phyloP scores from a whole-genome alignment of 2,113 vertebrate species.

The Egretta garzetta region DNA sequence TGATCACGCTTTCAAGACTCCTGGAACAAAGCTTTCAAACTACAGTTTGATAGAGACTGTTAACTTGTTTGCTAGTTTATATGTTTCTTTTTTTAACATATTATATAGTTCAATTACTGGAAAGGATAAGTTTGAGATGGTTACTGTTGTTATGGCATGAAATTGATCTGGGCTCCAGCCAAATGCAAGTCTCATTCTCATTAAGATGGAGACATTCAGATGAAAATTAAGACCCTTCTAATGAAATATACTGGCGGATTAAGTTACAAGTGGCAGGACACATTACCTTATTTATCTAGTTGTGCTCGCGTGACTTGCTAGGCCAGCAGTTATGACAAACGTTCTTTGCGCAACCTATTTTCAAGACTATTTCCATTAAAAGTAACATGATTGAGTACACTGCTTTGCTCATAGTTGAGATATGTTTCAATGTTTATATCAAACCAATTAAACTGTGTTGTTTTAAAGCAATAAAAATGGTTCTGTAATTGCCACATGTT shows the following conservation, averaged over 20 bases:
- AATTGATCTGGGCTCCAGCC: constrained; percentile 64
- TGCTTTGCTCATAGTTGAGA: constrained; percentile 39
- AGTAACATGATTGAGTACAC: constrained; percentile 54
- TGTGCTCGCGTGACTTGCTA: constrained; percentile 42
- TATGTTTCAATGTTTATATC: constrained; percentile 57
- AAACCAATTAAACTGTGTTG: constrained; percentile 25
- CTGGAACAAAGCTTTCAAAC: background rate
- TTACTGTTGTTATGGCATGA: constrained; percentile 62
- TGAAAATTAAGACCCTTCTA: constrained; percentile 66
- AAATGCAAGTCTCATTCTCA: constrained; percentile 44
- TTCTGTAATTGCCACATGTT: constrained; percentile 46
- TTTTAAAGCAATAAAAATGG: constrained; percentile 53
- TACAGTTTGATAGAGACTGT: background rate
- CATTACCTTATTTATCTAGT: constrained; percentile 58
- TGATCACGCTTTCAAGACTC: background rate
- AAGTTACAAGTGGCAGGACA: constrained; percentile 69
- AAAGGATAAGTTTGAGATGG: constrained; percentile 39
- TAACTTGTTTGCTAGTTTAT: background rate
- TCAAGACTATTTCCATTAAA: constrained; percentile 68
- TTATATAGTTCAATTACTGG: constrained; percentile 1
- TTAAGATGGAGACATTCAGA: constrained; percentile 32
- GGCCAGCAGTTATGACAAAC: constrained; percentile 47
- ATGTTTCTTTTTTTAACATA: background rate
- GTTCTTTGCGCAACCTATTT: constrained; percentile 38
- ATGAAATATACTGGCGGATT: constrained; percentile 44